Evolutionary conservation across 2,797 vertebrate genomes (phyloP).

Genomic region (Alcedo atthis): DNA sequence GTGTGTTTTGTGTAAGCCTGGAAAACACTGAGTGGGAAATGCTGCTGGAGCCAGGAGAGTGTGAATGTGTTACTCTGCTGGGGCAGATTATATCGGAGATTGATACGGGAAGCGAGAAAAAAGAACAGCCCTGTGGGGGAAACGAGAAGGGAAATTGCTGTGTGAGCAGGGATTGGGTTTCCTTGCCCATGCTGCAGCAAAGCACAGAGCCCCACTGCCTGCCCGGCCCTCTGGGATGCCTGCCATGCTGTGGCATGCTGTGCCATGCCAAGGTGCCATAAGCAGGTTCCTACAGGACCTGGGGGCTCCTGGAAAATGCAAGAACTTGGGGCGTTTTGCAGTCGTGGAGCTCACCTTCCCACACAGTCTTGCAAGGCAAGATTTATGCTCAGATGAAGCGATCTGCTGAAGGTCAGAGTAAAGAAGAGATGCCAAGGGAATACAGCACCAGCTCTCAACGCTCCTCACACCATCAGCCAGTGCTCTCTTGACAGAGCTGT

Average conservation of each 20-base stretch:
- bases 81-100: background rate
- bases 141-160: background rate
- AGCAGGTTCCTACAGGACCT: background rate
- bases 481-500: fast-evolving
- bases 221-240: background rate
- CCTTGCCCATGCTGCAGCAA: background rate
- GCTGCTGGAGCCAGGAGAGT: slow-evolving; percentile 4
- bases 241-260: too few relatives aligned
- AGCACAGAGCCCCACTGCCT: background rate
- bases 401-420: background rate
- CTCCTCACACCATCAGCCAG: background rate
- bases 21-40: slow-evolving; percentile 8
- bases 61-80: slow-evolving; percentile 42
- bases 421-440: background rate
- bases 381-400: fast-evolving
- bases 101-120: background rate
- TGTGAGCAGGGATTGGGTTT: background rate
- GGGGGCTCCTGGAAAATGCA: background rate
- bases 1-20: slow-evolving; percentile 16
- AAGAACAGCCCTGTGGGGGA: background rate
- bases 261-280: background rate
- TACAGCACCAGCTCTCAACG: background rate
- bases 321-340: background rate
- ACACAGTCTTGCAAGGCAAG: background rate
- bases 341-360: fast-evolving